Evolutionary conservation across 2,888 invertebrate species (phyloP), one percentile per base, ranked within the genome.

Genomic region (Rhagonycha fulva): DNA sequence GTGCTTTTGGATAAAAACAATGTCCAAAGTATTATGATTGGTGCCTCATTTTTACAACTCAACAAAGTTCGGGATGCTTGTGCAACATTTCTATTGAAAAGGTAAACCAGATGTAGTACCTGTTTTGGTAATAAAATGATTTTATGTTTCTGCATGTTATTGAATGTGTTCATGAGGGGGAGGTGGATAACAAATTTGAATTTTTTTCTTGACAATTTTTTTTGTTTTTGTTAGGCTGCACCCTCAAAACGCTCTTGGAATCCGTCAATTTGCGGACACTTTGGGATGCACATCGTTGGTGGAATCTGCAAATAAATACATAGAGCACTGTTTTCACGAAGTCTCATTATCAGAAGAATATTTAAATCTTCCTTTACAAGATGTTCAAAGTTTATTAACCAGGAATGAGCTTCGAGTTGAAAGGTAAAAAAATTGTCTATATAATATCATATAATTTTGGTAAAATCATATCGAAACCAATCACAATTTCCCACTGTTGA

Each of bases 1-100:
- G 91, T 96, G 9, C 91, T 92, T 76, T 92, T 97, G 73, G 93
- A 94, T 83, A 92, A 92, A 82, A 91, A 91, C 80, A 96, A 96
- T 88, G 96, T 96, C 0, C 96, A 96, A 85, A 93, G 92, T 80
- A 89, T 96, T 47, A 93, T 96, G 92, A 93, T 95, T 70, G 96
- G 95, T 12, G 94, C 96, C 7, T 94, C 94, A 14, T 96, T 94
- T 87, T 89, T 96, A 60, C 95, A 96, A 83, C 87, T 96, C 70
- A 91, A 91, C 80, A 91, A 93, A 88, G 95, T 97, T 0, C 91
- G 94, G 79, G 94, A 95, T 84, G 95, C 95, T 1, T 96, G 96
- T 87, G 95, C 95, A 69, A 92, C 93, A 82, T 96, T 95, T 87
- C 88, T 96, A 74, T 92, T 93, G 81, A 92, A 92, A 84, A 92